A percentile compares a stretch with the other conserved stretches of the same genome.
These are phyloP conservation scores for Drosophila formosana DNA, from an alignment of 2,888 invertebrate genomes.

Conservation along the genomic window DNA sequence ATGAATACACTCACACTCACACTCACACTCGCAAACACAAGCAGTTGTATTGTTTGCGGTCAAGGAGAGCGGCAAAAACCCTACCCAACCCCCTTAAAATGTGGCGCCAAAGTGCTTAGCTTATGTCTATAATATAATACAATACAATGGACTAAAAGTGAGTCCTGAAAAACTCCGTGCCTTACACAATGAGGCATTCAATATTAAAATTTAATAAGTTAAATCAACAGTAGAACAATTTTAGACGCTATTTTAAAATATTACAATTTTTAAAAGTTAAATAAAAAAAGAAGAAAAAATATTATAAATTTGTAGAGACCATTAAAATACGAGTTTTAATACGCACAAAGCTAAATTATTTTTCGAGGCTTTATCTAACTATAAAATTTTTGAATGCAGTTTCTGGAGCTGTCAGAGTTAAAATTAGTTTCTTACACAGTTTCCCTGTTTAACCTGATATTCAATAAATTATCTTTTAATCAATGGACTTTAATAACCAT, in stretches of 20 bases:
- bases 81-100: conserved; percentile 15
- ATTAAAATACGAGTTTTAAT: no score
- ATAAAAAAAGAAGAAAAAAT: no score
- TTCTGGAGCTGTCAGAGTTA: no score
- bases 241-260: no score
- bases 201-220: neutral
- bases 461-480: neutral
- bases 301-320: no score
- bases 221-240: no score
- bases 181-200: neutral
- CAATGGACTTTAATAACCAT: no score
- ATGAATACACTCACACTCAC: conserved; percentile 3
- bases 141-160: neutral
- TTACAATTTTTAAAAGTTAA: no score
- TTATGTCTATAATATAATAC: neutral
- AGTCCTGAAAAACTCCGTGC: neutral
- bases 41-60: conserved; percentile 34
- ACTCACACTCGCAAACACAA: conserved; percentile 5
- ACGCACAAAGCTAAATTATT: no score
- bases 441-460: neutral
- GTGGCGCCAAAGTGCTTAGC: conserved; percentile 10
- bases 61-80: conserved; percentile 1
- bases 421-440: no score
- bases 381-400: no score
- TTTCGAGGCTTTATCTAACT: no score